Conservation (phyloP, 2,113 vertebrate genomes). For the Cynocephalus volans region DNA sequence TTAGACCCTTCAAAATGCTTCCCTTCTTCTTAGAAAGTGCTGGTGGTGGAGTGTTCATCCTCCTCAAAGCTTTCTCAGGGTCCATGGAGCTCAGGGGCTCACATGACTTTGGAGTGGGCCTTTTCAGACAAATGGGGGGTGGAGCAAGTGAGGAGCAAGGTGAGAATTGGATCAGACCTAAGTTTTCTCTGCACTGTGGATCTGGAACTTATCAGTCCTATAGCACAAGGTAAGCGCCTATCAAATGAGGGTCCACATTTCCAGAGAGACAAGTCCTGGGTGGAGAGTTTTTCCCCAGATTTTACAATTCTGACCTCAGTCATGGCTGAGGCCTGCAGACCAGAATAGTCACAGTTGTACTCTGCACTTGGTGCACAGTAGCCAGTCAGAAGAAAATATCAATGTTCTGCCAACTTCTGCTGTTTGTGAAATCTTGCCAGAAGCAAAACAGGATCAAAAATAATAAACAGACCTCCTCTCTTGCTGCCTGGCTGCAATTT, state of each 20-base stretch:
- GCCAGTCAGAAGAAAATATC: constrained; percentile 73
- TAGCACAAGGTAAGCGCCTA: neutral
- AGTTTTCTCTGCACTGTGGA: neutral
- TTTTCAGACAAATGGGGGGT: neutral
- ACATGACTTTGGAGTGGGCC: neutral
- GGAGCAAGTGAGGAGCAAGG: neutral
- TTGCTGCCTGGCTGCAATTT: constrained; percentile 68
- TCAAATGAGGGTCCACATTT: neutral
- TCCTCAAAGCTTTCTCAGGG: neutral
- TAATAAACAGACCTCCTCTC: constrained; percentile 83
- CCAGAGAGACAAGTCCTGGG: neutral
- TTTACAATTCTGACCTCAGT: constrained; percentile 47
- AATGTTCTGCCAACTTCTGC: constrained; percentile 78
- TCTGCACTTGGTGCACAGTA: constrained; percentile 71
- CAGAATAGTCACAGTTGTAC: neutral
- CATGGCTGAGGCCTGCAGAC: neutral
- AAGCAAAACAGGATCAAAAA: constrained; percentile 83
- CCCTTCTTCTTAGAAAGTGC: constrained; percentile 24
- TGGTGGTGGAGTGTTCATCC: neutral
- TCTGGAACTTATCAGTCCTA: neutral
- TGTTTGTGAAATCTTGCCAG: constrained; percentile 80
- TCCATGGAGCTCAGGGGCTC: neutral
- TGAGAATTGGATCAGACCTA: neutral
- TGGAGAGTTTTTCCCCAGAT: neutral
- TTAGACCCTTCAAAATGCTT: neutral